Conservation (phyloP, 1,140 invertebrate species). For the Drosophila sturtevanti region DNA sequence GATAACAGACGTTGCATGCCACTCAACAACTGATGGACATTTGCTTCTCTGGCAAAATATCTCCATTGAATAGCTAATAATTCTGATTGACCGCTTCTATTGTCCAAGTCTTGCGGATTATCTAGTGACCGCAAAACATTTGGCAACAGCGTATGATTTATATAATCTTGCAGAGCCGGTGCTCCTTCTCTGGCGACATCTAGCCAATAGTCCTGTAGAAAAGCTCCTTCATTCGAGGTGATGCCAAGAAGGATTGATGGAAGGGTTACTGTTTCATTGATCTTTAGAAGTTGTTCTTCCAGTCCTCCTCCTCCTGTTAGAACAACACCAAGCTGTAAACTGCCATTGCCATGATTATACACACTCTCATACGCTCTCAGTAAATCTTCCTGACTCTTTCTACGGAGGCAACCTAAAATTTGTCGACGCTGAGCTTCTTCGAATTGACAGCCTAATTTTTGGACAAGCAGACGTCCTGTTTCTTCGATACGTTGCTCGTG, state of each 20-base stretch:
- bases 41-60: conserved; percentile 75
- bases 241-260: conserved; percentile 59
- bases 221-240: conserved; percentile 85
- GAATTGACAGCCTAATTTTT: conserved; percentile 84
- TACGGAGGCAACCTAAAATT: conserved; percentile 85
- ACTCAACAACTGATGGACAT: conserved; percentile 52
- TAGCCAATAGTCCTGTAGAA: conserved; percentile 84
- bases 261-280: conserved; percentile 65
- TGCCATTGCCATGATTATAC: conserved; percentile 85
- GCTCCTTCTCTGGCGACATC: conserved; percentile 84
- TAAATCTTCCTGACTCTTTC: conserved; percentile 84
- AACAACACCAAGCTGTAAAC: conserved; percentile 84
- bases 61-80: conserved; percentile 83
- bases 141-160: conserved; percentile 83
- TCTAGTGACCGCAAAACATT: conserved; percentile 76
- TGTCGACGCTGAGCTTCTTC: conserved; percentile 69
- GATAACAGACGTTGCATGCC: conserved; percentile 75
- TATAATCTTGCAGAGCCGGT: conserved; percentile 83
- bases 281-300: conserved; percentile 54
- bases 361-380: conserved; percentile 85
- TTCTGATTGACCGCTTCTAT: conserved; percentile 69
- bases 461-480: conserved; percentile 85
- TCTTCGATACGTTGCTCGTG: conserved; percentile 44
- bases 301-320: conserved; percentile 84
- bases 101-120: conserved; percentile 16